A percentile compares a stretch with the other conserved stretches of the same genome.
Evolutionary conservation across 1,140 invertebrate species (phyloP).

Genomic region (Pseudomyrmex cubaensis): DNA sequence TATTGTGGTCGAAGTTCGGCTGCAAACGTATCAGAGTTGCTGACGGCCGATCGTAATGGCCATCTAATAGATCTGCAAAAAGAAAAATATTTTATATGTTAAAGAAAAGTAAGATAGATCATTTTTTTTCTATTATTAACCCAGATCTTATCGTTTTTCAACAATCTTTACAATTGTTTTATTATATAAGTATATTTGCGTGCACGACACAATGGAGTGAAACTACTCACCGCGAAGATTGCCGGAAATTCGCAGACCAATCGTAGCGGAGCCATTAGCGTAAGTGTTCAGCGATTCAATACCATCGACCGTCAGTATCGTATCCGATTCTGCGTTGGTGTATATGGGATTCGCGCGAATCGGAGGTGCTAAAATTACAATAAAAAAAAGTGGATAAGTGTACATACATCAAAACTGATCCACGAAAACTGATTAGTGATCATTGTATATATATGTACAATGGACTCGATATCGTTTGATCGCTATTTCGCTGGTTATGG

Average conservation of each 20-base stretch:
- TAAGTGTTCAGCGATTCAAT: slow-evolving; percentile 75
- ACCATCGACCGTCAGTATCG: slow-evolving; percentile 69
- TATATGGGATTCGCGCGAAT: slow-evolving; percentile 68
- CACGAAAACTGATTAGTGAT: not conserved
- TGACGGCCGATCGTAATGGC: slow-evolving; percentile 82
- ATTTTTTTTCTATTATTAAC: not conserved
- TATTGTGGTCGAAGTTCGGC: slow-evolving; percentile 67
- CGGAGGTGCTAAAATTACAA: slow-evolving; percentile 72
- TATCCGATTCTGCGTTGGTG: slow-evolving; percentile 61
- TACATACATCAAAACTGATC: too few species aligned
- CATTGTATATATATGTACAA: not conserved
- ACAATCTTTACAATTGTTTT: not conserved
- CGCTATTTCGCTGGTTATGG: slow-evolving; percentile 22
- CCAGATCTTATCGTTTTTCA: not conserved
- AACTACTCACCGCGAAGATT: slow-evolving; percentile 77
- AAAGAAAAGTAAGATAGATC: not conserved
- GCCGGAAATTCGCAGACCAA: slow-evolving; percentile 79
- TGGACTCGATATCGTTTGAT: not conserved
- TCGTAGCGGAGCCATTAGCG: slow-evolving; percentile 79
- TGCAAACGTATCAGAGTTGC: slow-evolving; percentile 64
- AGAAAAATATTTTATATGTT: too few species aligned
- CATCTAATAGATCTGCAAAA: slow-evolving; percentile 79
- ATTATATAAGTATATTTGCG: not conserved
- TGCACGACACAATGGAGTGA: not conserved
- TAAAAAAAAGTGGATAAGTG: not conserved